Evolutionary conservation across 2,797 vertebrate genomes (phyloP).

Genomic region (Manis crassicaudata): DNA sequence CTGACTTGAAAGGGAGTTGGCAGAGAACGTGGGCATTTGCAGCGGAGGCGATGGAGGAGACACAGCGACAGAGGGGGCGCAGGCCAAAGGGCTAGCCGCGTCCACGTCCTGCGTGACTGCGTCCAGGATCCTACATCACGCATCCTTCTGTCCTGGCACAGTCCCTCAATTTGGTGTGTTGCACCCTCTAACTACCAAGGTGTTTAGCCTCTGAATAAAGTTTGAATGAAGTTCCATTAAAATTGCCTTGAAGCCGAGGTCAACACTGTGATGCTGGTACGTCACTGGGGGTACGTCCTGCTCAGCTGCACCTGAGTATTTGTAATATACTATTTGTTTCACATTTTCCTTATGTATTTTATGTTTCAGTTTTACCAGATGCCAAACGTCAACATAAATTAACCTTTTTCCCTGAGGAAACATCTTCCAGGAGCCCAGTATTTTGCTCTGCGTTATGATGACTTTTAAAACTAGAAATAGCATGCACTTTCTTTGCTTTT

Average conservation of each 20-base stretch:
- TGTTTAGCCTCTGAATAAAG: rapidly evolving
- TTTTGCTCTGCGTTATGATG: not conserved
- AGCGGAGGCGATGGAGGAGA: not conserved
- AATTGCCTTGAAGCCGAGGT: not conserved
- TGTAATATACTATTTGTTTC: not conserved
- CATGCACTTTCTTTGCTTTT: not conserved
- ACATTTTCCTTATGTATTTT: not conserved
- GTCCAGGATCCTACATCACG: not conserved
- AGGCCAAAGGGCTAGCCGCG: too few species aligned
- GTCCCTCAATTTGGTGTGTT: rapidly evolving
- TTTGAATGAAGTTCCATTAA: not conserved
- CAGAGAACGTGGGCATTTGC: too few species aligned
- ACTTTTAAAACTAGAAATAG: not conserved
- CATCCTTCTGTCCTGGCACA: rapidly evolving
- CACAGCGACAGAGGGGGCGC: rapidly evolving
- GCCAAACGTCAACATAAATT: not conserved
- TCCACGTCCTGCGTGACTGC: rapidly evolving
- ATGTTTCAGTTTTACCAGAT: not conserved
- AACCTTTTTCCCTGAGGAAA: not conserved
- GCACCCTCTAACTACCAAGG: too few species aligned
- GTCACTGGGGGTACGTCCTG: not conserved
- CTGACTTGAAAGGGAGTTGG: not conserved
- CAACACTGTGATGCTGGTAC: too few species aligned
- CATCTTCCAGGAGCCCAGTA: not conserved
- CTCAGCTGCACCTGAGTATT: not conserved